These are phyloP conservation scores for Ictalurus punctatus DNA, from an alignment of 2,113 vertebrate species.

Conservation along the genomic window DNA sequence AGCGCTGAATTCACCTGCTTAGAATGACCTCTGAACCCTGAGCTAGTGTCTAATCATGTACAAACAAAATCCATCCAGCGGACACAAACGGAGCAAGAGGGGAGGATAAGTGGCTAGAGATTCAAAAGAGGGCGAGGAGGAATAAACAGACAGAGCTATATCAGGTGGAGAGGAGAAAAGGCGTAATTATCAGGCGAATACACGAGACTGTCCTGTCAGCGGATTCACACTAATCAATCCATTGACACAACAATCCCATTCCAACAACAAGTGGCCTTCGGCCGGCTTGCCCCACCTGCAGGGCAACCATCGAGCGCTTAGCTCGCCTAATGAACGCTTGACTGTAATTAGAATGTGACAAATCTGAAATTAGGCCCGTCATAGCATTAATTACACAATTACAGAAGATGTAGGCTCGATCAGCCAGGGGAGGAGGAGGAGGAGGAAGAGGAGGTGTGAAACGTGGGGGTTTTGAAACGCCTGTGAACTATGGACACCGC, in stretches of 20 bases:
- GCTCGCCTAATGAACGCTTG: constrained; percentile 72
- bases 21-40: not conserved
- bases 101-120: not conserved
- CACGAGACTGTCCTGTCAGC: constrained; percentile 73
- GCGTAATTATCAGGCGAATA: constrained; percentile 75
- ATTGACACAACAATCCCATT: constrained; percentile 66
- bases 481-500: constrained; percentile 71
- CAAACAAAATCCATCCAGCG: not conserved
- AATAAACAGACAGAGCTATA: constrained; percentile 68
- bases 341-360: constrained; percentile 75
- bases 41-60: not conserved
- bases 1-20: not conserved
- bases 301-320: constrained; percentile 62
- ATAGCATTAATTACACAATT: constrained; percentile 79
- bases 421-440: constrained; percentile 21
- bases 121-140: constrained; percentile 47
- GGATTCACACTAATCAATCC: constrained; percentile 73
- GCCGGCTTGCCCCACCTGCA: constrained; percentile 65
- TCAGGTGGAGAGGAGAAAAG: constrained; percentile 55
- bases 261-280: constrained; percentile 67
- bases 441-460: constrained; percentile 30
- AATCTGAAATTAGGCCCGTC: constrained; percentile 76
- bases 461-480: constrained; percentile 43
- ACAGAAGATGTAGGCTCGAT: constrained; percentile 70
- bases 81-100: not conserved